A percentile compares a stretch with the other conserved stretches of the same genome.
These are phyloP conservation scores for Bovichtus diacanthus DNA, from an alignment of 2,797 vertebrate genomes.

Conservation along the genomic window DNA sequence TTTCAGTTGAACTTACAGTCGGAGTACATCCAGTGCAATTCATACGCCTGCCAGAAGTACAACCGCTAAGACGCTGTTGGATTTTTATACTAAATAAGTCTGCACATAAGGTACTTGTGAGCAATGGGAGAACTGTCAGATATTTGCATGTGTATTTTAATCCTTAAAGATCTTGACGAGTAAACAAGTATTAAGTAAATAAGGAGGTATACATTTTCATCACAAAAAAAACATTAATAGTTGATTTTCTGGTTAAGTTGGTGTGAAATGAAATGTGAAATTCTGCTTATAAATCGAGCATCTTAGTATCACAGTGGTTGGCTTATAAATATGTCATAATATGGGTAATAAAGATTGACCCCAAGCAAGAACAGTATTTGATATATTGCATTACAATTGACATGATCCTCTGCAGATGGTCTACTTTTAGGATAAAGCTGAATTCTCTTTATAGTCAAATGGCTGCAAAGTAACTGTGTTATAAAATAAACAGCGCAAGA, in stretches of 20 bases:
- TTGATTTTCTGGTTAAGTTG: not conserved
- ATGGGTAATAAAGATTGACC: not conserved
- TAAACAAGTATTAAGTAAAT: no score
- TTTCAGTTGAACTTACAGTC: slow-evolving; percentile 28
- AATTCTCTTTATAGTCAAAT: not conserved
- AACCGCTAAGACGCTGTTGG: not conserved
- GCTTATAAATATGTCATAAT: not conserved
- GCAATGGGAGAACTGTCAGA: not conserved
- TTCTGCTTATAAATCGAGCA: not conserved
- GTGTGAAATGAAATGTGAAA: not conserved
- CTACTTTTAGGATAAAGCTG: not conserved
- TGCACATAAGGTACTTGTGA: not conserved
- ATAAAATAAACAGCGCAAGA: not conserved
- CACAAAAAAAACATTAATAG: not conserved
- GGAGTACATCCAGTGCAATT: slow-evolving; percentile 15
- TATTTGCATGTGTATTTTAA: not conserved
- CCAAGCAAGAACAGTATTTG: not conserved
- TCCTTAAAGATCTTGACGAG: not conserved
- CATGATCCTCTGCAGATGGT: no score
- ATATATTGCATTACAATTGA: no score
- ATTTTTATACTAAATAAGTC: not conserved
- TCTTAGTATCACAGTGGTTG: not conserved
- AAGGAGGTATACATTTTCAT: not conserved
- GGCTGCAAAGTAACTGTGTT: not conserved
- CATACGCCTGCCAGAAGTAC: slow-evolving; percentile 18